phyloP scores from a whole-genome alignment of 2,888 invertebrate genomes.

The Andrena praecox region DNA sequence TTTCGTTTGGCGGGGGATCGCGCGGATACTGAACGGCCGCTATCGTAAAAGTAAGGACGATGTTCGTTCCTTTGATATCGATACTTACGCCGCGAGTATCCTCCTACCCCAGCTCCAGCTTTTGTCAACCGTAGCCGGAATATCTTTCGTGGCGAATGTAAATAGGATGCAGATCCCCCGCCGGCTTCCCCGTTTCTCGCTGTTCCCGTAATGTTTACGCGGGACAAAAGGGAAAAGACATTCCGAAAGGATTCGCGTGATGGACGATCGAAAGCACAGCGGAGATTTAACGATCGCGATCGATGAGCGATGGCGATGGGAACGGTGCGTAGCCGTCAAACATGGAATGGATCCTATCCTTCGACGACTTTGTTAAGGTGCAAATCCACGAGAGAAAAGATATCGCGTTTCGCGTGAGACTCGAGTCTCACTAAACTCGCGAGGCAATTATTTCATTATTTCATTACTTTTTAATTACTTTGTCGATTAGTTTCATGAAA shows the following conservation, averaged over 20 bases:
- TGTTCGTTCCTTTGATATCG: constrained; percentile 52
- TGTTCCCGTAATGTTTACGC: constrained; percentile 10
- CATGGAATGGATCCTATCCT: too few relatives aligned
- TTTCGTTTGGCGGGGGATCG: constrained; percentile 30
- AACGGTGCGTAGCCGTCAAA: too few relatives aligned
- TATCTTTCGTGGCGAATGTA: constrained; percentile 16
- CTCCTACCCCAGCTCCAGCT: background rate
- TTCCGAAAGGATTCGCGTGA: constrained; percentile 2
- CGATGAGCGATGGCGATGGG: background rate
- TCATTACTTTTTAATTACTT: too few relatives aligned
- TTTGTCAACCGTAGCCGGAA: constrained; percentile 14
- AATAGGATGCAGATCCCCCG: constrained; percentile 15
- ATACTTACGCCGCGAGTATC: constrained; percentile 22
- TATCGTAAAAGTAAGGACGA: constrained; percentile 37
- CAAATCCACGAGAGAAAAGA: too few relatives aligned
- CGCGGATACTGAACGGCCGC: constrained; percentile 4
- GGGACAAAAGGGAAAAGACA: background rate
- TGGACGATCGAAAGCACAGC: background rate
- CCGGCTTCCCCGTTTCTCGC: background rate
- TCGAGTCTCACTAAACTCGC: too few relatives aligned
- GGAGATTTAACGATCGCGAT: background rate
- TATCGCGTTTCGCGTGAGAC: too few relatives aligned
- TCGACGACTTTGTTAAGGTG: too few relatives aligned
- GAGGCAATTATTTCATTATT: too few relatives aligned
- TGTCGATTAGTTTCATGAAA: too few relatives aligned